Evolutionary conservation across 2,113 vertebrate species (phyloP).

Genomic region (Nothocercus nigrocapillus): DNA sequence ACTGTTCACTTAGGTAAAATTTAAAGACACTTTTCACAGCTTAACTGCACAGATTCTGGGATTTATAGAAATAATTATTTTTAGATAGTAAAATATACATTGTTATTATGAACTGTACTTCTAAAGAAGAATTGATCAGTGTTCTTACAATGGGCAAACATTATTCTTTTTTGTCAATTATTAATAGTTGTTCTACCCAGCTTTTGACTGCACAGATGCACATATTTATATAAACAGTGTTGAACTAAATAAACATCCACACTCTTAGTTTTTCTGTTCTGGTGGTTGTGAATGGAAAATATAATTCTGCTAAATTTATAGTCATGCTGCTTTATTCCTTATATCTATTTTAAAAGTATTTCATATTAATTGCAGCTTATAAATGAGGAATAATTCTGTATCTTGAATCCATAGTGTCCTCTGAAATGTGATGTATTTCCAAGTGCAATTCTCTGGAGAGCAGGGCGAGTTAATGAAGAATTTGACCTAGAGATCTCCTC

Average conservation of each 20-base stretch:
- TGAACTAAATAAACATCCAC: not conserved
- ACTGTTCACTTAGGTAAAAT: not conserved
- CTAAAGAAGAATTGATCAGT: not conserved
- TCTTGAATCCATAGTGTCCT: not conserved
- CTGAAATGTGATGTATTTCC: not conserved
- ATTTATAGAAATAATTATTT: not conserved
- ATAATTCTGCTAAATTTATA: not conserved
- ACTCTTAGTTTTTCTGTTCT: not conserved
- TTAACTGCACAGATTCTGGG: not conserved
- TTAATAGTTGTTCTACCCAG: not conserved
- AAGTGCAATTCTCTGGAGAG: not conserved
- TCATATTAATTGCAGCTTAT: not conserved
- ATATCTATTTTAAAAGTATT: not conserved
- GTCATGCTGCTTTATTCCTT: not conserved
- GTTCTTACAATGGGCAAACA: not conserved
- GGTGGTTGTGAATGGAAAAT: not conserved
- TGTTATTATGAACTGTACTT: not conserved
- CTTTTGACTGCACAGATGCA: not conserved
- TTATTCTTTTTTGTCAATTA: not conserved
- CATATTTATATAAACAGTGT: not conserved
- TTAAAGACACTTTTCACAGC: not conserved
- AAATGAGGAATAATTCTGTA: not conserved
- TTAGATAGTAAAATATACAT: not conserved
- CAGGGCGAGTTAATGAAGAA: not conserved
- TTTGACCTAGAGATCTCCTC: not conserved